These are phyloP conservation scores for Cyrtorhinus lividipennis DNA, from an alignment of 1,140 invertebrate genomes.

Conservation along the genomic window DNA sequence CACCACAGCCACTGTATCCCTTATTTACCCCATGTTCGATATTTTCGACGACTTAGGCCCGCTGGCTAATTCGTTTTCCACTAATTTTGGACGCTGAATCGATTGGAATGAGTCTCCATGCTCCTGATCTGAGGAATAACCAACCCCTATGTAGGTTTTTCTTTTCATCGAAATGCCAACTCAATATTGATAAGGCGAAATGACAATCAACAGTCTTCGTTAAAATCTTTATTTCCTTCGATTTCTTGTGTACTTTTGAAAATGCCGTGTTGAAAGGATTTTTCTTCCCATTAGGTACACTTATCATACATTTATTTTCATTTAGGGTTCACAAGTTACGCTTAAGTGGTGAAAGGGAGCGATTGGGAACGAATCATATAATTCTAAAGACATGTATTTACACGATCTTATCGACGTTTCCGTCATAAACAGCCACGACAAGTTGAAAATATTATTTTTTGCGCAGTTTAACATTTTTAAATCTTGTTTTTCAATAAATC, in stretches of 20 bases:
- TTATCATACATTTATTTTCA: background rate
- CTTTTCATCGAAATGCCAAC: too few relatives aligned
- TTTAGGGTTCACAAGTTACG: background rate
- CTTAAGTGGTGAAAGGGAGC: background rate
- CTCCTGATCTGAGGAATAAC: too few relatives aligned
- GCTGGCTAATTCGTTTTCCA: too few relatives aligned
- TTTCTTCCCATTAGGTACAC: background rate
- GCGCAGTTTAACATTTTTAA: background rate
- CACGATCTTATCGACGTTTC: background rate
- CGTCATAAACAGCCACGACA: background rate
- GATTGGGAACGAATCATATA: background rate
- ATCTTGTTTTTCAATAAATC: background rate
- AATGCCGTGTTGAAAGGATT: background rate
- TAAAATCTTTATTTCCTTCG: background rate
- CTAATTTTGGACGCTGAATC: too few relatives aligned
- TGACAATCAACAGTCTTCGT: too few relatives aligned
- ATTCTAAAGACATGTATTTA: background rate
- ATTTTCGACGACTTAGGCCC: too few relatives aligned
- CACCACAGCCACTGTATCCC: too few relatives aligned
- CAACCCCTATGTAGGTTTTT: too few relatives aligned
- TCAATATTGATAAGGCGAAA: too few relatives aligned
- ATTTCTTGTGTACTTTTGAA: background rate
- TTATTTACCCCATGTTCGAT: too few relatives aligned
- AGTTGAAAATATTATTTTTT: background rate
- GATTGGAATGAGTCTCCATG: too few relatives aligned